These are phyloP conservation scores for Nasonovia ribisnigri DNA, from an alignment of 2,888 invertebrate genomes.

Conservation along the genomic window DNA sequence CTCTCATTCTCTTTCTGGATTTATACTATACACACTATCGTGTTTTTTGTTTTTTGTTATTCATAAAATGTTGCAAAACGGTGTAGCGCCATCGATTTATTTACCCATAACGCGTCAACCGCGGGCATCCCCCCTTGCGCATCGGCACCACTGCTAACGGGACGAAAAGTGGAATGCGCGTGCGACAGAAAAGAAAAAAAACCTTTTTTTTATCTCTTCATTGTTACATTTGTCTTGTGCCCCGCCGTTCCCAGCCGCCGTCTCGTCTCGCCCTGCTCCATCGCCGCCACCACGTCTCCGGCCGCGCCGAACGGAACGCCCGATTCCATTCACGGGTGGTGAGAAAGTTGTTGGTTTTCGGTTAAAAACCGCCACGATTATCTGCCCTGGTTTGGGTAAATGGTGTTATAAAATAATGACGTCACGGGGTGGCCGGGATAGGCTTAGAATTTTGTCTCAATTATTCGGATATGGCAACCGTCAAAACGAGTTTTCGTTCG, in stretches of 20 bases:
- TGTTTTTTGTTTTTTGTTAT: slow-evolving; percentile 49
- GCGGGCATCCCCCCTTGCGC: neutral
- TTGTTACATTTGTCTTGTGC: slow-evolving; percentile 6
- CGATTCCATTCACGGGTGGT: neutral
- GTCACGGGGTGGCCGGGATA: neutral
- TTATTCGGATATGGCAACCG: neutral
- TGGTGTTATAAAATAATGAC: neutral
- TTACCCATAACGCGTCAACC: slow-evolving; percentile 33
- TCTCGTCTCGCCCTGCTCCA: neutral
- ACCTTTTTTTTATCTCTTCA: slow-evolving; percentile 6
- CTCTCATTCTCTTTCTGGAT: slow-evolving; percentile 12
- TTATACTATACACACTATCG: slow-evolving; percentile 10
- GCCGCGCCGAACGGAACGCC: neutral
- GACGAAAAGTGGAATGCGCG: slow-evolving; percentile 16
- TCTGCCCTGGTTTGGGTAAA: neutral
- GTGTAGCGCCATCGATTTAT: slow-evolving; percentile 49
- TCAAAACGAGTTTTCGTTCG: neutral
- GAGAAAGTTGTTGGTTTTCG: neutral
- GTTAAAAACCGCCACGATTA: neutral
- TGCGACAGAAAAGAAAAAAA: neutral
- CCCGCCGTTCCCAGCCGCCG: neutral
- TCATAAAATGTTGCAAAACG: slow-evolving; percentile 55
- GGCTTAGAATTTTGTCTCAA: neutral
- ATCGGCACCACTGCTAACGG: neutral
- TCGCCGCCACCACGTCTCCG: neutral